phyloP scores from a whole-genome alignment of 2,888 invertebrate species.

The Cerastoderma edule region DNA sequence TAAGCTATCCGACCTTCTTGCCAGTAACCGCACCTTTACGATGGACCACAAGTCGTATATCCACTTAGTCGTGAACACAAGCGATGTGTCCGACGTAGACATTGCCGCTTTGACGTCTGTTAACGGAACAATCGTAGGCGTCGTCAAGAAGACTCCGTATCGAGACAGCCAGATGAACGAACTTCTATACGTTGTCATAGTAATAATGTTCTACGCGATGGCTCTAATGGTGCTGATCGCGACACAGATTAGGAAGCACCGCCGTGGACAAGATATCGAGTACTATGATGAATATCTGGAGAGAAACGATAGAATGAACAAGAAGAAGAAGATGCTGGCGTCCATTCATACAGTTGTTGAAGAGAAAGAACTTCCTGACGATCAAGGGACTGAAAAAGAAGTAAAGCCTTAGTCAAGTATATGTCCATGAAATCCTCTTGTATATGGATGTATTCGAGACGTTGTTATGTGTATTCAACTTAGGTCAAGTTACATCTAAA shows the following conservation, averaged over 20 bases:
- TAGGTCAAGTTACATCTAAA: no score
- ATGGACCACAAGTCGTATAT: constrained; percentile 28
- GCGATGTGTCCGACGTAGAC: constrained; percentile 39
- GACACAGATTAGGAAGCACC: constrained; percentile 75
- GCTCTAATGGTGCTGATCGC: constrained; percentile 79
- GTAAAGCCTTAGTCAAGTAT: constrained; percentile 15
- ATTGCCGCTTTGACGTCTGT: constrained; percentile 43
- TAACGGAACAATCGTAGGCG: constrained; percentile 53
- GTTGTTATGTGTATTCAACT: no score
- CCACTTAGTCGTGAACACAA: constrained; percentile 53
- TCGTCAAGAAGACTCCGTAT: constrained; percentile 56
- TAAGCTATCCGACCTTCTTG: no score
- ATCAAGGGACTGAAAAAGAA: constrained; percentile 11
- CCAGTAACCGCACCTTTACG: no score
- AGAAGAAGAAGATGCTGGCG: constrained; percentile 58
- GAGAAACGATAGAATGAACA: constrained; percentile 71
- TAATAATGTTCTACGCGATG: constrained; percentile 79
- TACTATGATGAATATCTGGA: constrained; percentile 80
- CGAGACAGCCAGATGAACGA: constrained; percentile 78
- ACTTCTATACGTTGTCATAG: constrained; percentile 78
- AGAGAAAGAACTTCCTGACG: constrained; percentile 34
- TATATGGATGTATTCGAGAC: no score
- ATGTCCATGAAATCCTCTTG: no score
- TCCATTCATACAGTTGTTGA: constrained; percentile 50
- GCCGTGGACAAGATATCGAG: constrained; percentile 74